Conservation (phyloP, 2,888 invertebrate genomes). For the Brenthis hecate region DNA sequence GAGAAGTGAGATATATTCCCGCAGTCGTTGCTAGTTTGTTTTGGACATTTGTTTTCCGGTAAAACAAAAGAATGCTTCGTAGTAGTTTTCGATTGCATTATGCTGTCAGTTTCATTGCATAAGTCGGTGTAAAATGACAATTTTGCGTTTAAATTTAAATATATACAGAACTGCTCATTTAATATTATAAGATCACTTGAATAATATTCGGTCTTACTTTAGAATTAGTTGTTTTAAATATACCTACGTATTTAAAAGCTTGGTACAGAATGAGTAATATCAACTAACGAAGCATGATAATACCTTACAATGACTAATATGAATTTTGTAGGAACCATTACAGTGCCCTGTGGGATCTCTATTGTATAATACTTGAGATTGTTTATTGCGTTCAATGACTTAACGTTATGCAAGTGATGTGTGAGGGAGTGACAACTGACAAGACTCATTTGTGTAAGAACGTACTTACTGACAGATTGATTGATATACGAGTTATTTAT, state of each 20-base stretch:
- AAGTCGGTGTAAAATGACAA: no score
- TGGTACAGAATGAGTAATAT: background rate
- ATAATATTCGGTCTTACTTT: no score
- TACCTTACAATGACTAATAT: slow-evolving; percentile 4
- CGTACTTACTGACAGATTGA: background rate
- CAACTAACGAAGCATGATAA: no score
- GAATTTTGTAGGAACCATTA: background rate
- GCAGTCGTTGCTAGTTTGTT: no score
- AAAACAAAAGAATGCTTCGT: no score
- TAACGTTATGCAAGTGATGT: slow-evolving; percentile 12
- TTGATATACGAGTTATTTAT: background rate
- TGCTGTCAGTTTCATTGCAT: no score
- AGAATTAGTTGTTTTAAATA: background rate
- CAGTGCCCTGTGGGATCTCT: slow-evolving; percentile 11
- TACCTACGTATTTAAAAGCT: background rate
- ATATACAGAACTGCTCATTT: no score
- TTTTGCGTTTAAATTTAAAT: no score
- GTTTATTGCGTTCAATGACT: slow-evolving; percentile 22
- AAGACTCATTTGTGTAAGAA: slow-evolving; percentile 1
- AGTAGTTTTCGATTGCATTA: no score
- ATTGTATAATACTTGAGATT: slow-evolving; percentile 20
- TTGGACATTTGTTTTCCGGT: no score
- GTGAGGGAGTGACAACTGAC: slow-evolving; percentile 9
- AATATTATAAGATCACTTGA: no score
- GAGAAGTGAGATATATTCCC: no score